These are phyloP conservation scores for Xyrichtys novacula DNA, from an alignment of 2,797 vertebrate genomes.

Conservation along the genomic window DNA sequence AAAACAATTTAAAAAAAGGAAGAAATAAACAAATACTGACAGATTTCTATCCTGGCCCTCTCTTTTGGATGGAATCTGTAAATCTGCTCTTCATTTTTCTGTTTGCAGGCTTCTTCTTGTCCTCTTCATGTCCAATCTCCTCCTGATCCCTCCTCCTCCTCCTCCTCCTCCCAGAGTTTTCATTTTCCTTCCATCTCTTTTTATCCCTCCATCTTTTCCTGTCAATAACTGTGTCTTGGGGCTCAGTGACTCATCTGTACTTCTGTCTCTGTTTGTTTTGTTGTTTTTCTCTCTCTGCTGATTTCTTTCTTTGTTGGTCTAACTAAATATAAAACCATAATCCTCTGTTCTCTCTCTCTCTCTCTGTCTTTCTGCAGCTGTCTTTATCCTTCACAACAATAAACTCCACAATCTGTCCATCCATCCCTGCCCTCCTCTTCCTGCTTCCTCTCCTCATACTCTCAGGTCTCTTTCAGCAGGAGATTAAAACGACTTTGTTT, in stretches of 20 bases:
- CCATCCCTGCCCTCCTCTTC: not conserved
- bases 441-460: not conserved
- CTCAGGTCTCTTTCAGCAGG: slow-evolving; percentile 17
- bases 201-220: slow-evolving; percentile 55
- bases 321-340: slow-evolving; percentile 65
- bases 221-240: slow-evolving; percentile 55
- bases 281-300: slow-evolving; percentile 13
- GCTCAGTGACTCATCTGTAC: slow-evolving; percentile 65
- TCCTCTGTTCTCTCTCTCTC: slow-evolving; percentile 46
- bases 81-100: slow-evolving; percentile 28
- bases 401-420: slow-evolving; percentile 21
- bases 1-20: not conserved
- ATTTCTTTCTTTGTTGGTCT: slow-evolving; percentile 9
- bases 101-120: slow-evolving; percentile 22
- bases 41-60: not conserved
- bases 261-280: slow-evolving; percentile 30
- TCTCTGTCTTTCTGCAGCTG: slow-evolving; percentile 12
- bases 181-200: slow-evolving; percentile 39
- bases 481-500: slow-evolving; percentile 52
- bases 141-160: slow-evolving; percentile 19
- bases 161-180: slow-evolving; percentile 17
- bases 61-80: slow-evolving; percentile 1
- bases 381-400: slow-evolving; percentile 15
- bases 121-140: slow-evolving; percentile 17
- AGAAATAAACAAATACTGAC: not conserved